Percentiles rank a stretch among this genome's conserved stretches.
Conservation (phyloP, 2,888 invertebrate genomes). For the Orthosia cruda region DNA sequence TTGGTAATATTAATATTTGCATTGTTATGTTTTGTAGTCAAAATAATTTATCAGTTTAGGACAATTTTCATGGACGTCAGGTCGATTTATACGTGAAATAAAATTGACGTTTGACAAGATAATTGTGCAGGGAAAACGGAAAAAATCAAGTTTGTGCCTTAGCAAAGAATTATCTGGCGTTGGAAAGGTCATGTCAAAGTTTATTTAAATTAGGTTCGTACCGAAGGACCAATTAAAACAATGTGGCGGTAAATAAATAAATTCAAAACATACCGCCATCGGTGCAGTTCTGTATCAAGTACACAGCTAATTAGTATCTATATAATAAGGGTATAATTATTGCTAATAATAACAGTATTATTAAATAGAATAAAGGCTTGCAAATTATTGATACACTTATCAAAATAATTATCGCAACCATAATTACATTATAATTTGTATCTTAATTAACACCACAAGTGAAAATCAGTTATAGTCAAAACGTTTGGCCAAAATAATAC, state of each 20-base stretch:
- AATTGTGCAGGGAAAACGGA: neutral
- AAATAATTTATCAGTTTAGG: no score
- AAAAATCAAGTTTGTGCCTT: neutral
- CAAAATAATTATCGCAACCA: neutral
- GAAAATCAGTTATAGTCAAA: neutral
- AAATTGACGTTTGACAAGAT: neutral
- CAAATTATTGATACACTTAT: neutral
- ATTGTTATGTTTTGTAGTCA: neutral
- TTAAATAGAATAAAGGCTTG: neutral
- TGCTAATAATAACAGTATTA: neutral
- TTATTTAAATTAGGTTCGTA: neutral
- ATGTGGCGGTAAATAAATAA: neutral
- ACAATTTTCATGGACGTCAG: no score
- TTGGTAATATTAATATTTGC: neutral
- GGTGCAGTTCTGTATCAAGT: neutral
- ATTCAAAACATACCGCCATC: neutral
- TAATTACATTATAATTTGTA: neutral
- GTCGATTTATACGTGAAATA: neutral
- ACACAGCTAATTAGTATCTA: neutral
- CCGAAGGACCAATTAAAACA: neutral
- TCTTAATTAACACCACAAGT: neutral
- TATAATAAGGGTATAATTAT: neutral
- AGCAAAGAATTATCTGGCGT: neutral
- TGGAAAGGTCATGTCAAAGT: neutral
- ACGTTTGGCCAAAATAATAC: conserved; percentile 12